Evolutionary conservation across 2,888 invertebrate species (phyloP).

Genomic region (Parasteatoda lunata): DNA sequence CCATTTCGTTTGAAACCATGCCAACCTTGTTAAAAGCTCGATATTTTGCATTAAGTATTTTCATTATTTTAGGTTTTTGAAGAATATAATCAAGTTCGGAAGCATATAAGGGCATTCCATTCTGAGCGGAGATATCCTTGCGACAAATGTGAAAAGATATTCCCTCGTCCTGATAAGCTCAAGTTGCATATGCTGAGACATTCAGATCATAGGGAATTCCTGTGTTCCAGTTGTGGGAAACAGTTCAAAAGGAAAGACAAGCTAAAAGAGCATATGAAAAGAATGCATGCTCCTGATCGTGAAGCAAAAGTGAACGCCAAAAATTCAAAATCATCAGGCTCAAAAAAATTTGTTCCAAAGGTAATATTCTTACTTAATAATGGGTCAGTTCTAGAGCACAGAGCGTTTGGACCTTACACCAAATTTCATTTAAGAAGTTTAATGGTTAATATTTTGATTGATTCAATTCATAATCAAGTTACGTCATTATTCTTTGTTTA

Average conservation of each 20-base stretch:
- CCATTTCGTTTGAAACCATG: too few species aligned
- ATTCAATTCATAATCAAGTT: too few species aligned
- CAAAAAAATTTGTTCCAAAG: conserved; percentile 79
- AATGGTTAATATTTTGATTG: too few species aligned
- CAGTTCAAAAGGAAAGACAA: conserved; percentile 86
- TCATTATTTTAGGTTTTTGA: conserved; percentile 77
- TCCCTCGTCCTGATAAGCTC: conserved; percentile 83
- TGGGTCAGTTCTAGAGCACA: background rate
- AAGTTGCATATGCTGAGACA: conserved; percentile 81
- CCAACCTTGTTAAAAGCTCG: background rate
- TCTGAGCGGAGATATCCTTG: conserved; percentile 82
- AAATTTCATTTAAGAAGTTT: too few species aligned
- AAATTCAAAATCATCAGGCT: conserved; percentile 70
- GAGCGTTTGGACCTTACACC: too few species aligned
- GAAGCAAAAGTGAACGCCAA: conserved; percentile 67
- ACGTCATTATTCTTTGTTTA: too few species aligned
- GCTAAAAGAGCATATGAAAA: conserved; percentile 82
- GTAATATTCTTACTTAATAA: conserved; percentile 72
- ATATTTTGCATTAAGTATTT: background rate
- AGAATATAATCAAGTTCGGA: conserved; percentile 82
- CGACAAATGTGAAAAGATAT: conserved; percentile 81
- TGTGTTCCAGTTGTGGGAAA: conserved; percentile 84
- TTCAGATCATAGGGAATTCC: conserved; percentile 78
- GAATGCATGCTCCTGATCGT: conserved; percentile 79
- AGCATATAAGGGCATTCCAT: conserved; percentile 84